Conservation (phyloP, 2,888 invertebrate species). For the Cerastis rubricosa region DNA sequence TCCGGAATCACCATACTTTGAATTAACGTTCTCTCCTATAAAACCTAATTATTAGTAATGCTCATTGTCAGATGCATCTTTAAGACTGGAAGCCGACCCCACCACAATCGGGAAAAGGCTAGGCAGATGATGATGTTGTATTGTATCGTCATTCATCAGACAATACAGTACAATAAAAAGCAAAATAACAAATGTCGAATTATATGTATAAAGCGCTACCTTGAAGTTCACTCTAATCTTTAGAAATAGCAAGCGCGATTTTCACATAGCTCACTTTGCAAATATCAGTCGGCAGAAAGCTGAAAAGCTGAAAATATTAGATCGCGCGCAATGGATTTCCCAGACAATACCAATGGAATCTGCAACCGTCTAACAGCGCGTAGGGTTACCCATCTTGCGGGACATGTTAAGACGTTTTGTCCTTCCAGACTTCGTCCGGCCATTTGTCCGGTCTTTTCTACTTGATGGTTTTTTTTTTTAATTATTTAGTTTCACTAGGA, state of each 20-base stretch:
- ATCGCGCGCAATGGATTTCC: constrained; percentile 31
- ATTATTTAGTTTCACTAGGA: not conserved
- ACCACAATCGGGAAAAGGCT: not conserved
- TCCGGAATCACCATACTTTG: not conserved
- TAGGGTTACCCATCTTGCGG: not conserved
- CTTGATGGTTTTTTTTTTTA: not conserved
- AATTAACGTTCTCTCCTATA: not conserved
- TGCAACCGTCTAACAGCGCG: constrained; percentile 28
- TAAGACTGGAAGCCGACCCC: not conserved
- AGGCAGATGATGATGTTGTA: not conserved
- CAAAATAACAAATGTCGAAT: not conserved
- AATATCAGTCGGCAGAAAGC: constrained; percentile 30
- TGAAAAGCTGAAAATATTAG: constrained; percentile 44
- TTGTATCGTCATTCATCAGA: not conserved
- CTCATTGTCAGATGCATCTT: not conserved
- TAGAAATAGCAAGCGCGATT: not conserved
- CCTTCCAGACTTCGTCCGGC: not conserved
- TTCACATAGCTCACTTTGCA: not conserved
- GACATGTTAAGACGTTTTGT: not conserved
- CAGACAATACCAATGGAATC: constrained; percentile 38
- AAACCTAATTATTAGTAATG: constrained; percentile 4
- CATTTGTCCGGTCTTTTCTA: not conserved
- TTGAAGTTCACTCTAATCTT: not conserved
- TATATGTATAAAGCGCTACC: not conserved
- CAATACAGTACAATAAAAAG: not conserved